Base-by-base conservation (phyloP, 2,113 vertebrate species). In the Athene noctua region DNA sequence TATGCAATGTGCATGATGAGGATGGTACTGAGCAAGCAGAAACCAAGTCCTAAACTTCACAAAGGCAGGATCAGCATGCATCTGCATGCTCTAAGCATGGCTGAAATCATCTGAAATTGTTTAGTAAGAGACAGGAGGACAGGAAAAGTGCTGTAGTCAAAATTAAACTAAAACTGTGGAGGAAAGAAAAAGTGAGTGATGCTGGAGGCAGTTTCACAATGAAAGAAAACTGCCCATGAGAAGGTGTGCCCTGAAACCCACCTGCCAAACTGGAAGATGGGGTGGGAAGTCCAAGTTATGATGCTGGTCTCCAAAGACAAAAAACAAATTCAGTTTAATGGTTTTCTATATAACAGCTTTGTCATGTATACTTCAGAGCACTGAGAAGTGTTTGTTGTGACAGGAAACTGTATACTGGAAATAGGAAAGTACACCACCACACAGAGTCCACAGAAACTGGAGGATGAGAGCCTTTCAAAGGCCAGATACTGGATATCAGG, bases 341-440 rank as follows among this genome's bases (percentile, higher is more conserved):
- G 21, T 68, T 81, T 91, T 81, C 63, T 71, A 25, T 38, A 13
- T 42, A 79, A 80, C 5, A 11, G 32, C 38, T 88, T 83, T 71
- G 72, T n/a, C 38, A 83, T 17, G 19, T 55, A 14, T 49, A 91
- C 95, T 87, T 95, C 58, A 95, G 89, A 94, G 58, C 8, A 15
- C 77, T 92, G 49, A 71, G 55, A 92, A 91, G 18, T n/a, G 34
- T 83, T 83, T 86, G 44, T 86, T 90, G 75, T 90, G 92, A 94
- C 25, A 74, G 88, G 78, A 96, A 96, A 89, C 32, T 51, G 15
- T 72, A 73, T 8, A 62, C 44, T 47, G 91, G 67, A 47, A 90
- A 96, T 32, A 89, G 44, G 78, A 96, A 96, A 96, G 89, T 77
- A 94, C 49, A 79, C 34, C 38, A 54, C 61, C 86, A 88, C 68